A percentile compares a stretch with the other conserved stretches of the same genome.
These are phyloP conservation scores for Sarcophaga peregrina DNA, from an alignment of 1,140 invertebrate species.

Conservation along the genomic window DNA sequence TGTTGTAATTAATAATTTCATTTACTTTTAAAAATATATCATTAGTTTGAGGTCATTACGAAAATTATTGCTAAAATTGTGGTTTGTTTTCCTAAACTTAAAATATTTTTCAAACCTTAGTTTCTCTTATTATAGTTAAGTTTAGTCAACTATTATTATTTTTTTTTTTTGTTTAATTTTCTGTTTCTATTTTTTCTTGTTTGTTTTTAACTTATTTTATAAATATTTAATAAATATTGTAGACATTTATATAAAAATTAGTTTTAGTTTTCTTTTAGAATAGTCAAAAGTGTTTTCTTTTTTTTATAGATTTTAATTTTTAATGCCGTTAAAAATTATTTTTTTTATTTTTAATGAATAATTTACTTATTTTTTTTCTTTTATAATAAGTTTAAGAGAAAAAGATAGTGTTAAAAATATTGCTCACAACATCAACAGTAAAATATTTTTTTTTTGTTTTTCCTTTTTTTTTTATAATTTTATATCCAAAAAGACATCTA, in stretches of 20 bases:
- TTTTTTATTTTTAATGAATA: constrained; percentile 42
- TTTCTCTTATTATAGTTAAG: constrained; percentile 17
- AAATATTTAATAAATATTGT: constrained; percentile 36
- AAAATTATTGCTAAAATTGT: constrained; percentile 65
- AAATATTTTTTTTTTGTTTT: constrained; percentile 58
- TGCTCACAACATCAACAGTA: constrained; percentile 66
- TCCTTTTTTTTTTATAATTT: constrained; percentile 49
- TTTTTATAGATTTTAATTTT: constrained; percentile 14
- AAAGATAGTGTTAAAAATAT: constrained; percentile 45
- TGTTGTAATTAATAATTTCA: constrained; percentile 53
- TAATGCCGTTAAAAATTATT: constrained; percentile 30
- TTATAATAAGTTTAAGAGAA: constrained; percentile 30
- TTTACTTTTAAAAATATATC: constrained; percentile 48
- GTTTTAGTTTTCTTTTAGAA: constrained; percentile 20
- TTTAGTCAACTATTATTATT: constrained; percentile 24
- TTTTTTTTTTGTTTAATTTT: constrained; percentile 19
- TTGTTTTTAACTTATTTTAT: not conserved
- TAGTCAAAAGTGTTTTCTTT: constrained; percentile 22
- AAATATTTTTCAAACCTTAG: constrained; percentile 26
- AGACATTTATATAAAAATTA: constrained; percentile 45
- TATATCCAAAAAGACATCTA: constrained; percentile 67
- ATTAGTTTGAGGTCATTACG: constrained; percentile 63
- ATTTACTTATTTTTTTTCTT: constrained; percentile 41
- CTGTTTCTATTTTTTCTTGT: constrained; percentile 17
- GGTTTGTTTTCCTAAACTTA: constrained; percentile 36